Evolutionary conservation across 2,888 invertebrate genomes (phyloP).

Genomic region (Euplagia quadripunctaria): DNA sequence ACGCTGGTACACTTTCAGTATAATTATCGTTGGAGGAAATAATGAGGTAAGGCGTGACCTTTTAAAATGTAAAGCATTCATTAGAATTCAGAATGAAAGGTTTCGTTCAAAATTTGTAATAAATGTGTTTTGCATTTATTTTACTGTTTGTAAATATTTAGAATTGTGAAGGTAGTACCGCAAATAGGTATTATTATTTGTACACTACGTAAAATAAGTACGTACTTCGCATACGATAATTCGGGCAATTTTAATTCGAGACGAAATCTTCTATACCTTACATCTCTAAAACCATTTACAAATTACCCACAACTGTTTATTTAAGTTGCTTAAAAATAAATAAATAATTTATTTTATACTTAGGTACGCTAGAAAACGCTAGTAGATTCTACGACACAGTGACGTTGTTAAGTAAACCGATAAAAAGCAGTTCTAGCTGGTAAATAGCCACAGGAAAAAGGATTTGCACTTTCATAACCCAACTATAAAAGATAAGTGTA

Average conservation of each 20-base stretch:
- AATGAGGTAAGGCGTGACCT: constrained; percentile 30
- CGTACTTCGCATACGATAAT: no score
- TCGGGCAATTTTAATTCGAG: no score
- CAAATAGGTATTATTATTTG: not conserved
- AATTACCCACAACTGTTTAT: no score
- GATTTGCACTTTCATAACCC: constrained; percentile 54
- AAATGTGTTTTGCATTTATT: not conserved
- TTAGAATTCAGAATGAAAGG: constrained; percentile 38
- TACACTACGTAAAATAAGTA: constrained; percentile 15
- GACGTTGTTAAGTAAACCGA: constrained; percentile 56
- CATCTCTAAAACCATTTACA: no score
- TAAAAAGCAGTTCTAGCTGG: constrained; percentile 45
- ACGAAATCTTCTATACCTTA: no score
- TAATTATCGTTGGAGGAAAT: constrained; percentile 42
- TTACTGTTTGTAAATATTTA: not conserved
- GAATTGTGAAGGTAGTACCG: not conserved
- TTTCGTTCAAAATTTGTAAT: not conserved
- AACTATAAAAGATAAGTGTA: constrained; percentile 23
- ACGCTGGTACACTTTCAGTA: constrained; percentile 21
- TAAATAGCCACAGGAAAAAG: constrained; percentile 51
- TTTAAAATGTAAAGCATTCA: constrained; percentile 41
- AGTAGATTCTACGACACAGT: constrained; percentile 36
- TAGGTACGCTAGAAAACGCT: no score
- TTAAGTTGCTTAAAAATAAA: no score
- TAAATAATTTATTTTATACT: no score